phyloP scores from a whole-genome alignment of 2,888 invertebrate species.

The Macroteleia sp. region DNA sequence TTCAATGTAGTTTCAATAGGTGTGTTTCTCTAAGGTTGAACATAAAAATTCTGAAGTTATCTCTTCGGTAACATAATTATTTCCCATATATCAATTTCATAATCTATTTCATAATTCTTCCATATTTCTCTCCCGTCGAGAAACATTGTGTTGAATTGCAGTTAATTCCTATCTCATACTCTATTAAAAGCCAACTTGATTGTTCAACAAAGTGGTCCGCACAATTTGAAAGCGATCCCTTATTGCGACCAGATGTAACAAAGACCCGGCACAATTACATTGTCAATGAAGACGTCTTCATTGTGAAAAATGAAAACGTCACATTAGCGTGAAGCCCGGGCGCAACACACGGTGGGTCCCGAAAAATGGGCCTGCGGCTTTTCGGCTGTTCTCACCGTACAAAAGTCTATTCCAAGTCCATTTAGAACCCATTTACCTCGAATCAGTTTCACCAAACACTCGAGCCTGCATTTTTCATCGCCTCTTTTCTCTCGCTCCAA shows the following conservation, averaged over 20 bases:
- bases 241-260: conserved; percentile 29
- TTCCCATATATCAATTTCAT: too few relatives aligned
- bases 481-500: conserved; percentile 11
- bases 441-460: conserved; percentile 75
- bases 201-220: neutral
- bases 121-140: too few relatives aligned
- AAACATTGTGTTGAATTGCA: neutral
- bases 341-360: too few relatives aligned
- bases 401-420: conserved; percentile 75
- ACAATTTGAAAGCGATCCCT: conserved; percentile 30
- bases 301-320: conserved; percentile 63
- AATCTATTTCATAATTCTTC: too few relatives aligned
- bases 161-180: neutral
- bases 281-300: conserved; percentile 47
- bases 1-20: too few relatives aligned
- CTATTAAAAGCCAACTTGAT: neutral
- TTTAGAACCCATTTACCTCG: conserved; percentile 78
- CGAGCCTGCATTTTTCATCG: conserved; percentile 33
- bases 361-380: conserved; percentile 46
- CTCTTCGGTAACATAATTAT: too few relatives aligned
- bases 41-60: too few relatives aligned
- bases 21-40: too few relatives aligned
- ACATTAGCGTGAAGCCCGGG: conserved; percentile 56
- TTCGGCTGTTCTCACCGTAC: conserved; percentile 56
- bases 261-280: conserved; percentile 41